Base-by-base conservation (phyloP, 2,113 vertebrate species). In the Lasiurus borealis region DNA sequence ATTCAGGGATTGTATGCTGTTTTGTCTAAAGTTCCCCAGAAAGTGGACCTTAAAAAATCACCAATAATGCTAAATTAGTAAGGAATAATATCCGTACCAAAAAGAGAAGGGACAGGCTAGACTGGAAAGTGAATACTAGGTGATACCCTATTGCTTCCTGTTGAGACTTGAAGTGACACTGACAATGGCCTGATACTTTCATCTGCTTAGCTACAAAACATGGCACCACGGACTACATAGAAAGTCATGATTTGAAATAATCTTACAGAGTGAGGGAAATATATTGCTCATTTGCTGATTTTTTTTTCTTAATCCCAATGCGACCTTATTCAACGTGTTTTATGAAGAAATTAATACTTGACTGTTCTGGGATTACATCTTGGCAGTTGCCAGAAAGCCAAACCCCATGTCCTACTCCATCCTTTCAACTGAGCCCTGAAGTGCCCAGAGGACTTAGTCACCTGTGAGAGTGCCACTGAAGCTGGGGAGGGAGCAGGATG, bases 401-500 rank as follows among this genome's bases (percentile, higher is more conserved):
- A 68, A 78, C 12, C 2, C 2, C 12, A 6, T 21, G 40, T 13
- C 14, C 11, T 23, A 8, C 6, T 14, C 3, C 57, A n/a, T 4
- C 11, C 19, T 80, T 52, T 77, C 52, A 18, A 0, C 3, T 13
- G 34, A 31, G 12, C 46, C 8, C 54, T 27, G 19, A 11, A 29
- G 13, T 29, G 2, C 14, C 59, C 27, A 5, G 16, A 16, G 1
- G 29, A 50, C 5, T 48, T n/a, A 52, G 48, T 0, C 2, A 2
- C 6, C 44, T 10, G 11, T 44, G 4, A 6, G 7, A 13, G 46
- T 14, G 2, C 12, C 7, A 4, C 72, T 10, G 73, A 66, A 27
- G 25, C 34, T 14, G 3, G 11, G n/a, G 40, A 1, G 11, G n/a
- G 50, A 71, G 40, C 66, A 29, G 85, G 23, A 0, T 4, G 6